Evolutionary conservation across 2,113 vertebrate genomes (phyloP).

Genomic region (Pachyramphus minor): DNA sequence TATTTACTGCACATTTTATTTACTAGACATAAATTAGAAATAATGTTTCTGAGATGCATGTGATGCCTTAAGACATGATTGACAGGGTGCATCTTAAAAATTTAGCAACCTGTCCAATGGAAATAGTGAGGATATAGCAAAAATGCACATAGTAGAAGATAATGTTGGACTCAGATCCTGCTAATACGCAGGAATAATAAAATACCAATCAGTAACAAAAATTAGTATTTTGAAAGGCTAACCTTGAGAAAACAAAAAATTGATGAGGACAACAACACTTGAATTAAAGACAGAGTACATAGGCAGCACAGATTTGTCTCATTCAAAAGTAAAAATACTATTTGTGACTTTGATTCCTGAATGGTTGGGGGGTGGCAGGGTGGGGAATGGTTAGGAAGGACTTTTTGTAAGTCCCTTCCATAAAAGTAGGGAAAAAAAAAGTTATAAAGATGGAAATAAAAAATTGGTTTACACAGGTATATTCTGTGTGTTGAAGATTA

Average conservation of each 20-base stretch:
- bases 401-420: background rate
- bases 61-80: background rate
- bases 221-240: background rate
- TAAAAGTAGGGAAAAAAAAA: background rate
- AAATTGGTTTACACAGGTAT: background rate
- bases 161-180: background rate
- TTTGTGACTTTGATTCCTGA: background rate
- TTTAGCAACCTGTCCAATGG: background rate
- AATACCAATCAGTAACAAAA: background rate
- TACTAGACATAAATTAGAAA: background rate
- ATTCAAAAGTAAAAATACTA: background rate
- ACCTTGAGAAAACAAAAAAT: background rate
- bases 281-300: background rate
- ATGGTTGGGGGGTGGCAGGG: too few species aligned
- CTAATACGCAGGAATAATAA: background rate
- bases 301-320: background rate
- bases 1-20: background rate
- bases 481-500: background rate
- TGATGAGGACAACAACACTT: background rate
- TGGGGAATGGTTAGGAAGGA: background rate
- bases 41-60: background rate
- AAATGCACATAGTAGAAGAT: background rate
- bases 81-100: background rate
- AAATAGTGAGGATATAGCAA: background rate
- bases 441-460: background rate